Evolutionary conservation across 2,888 invertebrate species (phyloP).

Genomic region (Glyphotaelius pellucidus): DNA sequence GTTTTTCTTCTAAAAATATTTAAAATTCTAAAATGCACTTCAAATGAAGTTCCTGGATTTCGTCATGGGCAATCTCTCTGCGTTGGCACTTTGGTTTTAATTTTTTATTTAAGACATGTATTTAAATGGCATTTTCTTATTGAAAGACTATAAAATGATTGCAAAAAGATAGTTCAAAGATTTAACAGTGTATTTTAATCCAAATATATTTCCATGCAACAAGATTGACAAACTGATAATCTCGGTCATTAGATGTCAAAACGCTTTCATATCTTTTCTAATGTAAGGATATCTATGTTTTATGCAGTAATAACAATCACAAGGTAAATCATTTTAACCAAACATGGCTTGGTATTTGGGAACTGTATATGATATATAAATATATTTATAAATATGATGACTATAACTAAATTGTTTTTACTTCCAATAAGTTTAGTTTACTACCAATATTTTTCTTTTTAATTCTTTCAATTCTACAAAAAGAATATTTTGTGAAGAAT

Average conservation of each 20-base stretch:
- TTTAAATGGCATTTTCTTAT: neutral
- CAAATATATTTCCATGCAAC: neutral
- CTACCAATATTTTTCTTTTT: neutral
- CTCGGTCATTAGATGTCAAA: neutral
- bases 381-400: too few relatives aligned
- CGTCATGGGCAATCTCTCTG: neutral
- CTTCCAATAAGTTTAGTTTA: too few relatives aligned
- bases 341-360: neutral
- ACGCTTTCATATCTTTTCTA: neutral
- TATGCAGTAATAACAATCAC: too few relatives aligned
- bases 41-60: neutral
- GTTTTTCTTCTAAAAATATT: too few relatives aligned
- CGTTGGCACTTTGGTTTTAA: neutral
- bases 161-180: neutral
- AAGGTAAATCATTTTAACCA: neutral
- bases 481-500: neutral
- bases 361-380: neutral
- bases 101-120: neutral
- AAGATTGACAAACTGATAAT: neutral
- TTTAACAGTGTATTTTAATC: neutral
- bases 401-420: neutral
- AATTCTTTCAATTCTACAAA: neutral
- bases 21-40: neutral
- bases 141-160: neutral
- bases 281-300: too few relatives aligned